These are phyloP conservation scores for Sakesphorus luctuosus DNA, from an alignment of 2,113 vertebrate species.

Conservation along the genomic window DNA sequence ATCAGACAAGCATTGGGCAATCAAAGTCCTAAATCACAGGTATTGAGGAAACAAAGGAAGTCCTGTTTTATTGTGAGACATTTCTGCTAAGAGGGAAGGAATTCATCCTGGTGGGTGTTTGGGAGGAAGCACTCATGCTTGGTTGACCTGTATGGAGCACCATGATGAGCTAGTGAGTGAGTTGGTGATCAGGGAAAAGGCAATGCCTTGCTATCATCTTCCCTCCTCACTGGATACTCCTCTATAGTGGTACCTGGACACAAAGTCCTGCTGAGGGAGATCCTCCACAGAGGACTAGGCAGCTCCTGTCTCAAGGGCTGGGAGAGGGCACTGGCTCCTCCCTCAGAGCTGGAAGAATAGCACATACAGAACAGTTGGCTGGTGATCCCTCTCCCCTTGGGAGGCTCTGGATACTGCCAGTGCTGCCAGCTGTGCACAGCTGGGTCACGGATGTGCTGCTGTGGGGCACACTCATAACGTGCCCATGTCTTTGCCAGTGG, in stretches of 20 bases:
- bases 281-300: not conserved
- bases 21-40: slow-evolving; percentile 41
- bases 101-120: not conserved
- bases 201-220: not conserved
- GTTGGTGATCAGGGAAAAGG: not conserved
- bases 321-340: not conserved
- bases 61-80: not conserved
- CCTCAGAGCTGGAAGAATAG: not conserved
- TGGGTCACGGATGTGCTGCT: not conserved
- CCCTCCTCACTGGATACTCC: not conserved
- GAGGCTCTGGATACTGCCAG: not conserved
- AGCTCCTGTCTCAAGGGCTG: not conserved
- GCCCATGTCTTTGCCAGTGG: not conserved
- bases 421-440: not conserved
- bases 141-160: not conserved
- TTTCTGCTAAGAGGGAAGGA: slow-evolving; percentile 22
- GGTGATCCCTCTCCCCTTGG: rapidly evolving
- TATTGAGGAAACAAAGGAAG: slow-evolving; percentile 31
- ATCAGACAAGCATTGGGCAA: not conserved
- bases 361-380: not conserved
- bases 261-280: not conserved
- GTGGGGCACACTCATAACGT: not conserved
- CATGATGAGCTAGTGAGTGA: not conserved
- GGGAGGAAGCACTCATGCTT: not conserved
- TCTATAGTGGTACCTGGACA: not conserved